Base-by-base conservation (phyloP, 2,888 invertebrate species). In the Melanophora roralis region DNA sequence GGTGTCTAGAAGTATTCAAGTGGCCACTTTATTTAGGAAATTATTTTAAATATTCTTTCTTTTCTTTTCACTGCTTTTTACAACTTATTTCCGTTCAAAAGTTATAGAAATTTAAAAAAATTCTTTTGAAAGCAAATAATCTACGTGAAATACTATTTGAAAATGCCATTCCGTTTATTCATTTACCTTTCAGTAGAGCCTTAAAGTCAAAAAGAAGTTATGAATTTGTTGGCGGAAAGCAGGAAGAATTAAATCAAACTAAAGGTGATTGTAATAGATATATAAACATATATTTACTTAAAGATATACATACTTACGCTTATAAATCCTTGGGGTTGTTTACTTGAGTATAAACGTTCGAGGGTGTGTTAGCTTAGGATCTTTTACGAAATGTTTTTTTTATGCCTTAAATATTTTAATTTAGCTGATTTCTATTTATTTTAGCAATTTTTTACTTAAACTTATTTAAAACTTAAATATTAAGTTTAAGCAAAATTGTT, bases 11-110 rank as follows among this genome's bases (percentile, higher is more conserved):
- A 27, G 64, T 23, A 27, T 51, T 71, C 36, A 69, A 77, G 64
- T 64, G 69, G 57, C 69, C 69, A 77, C 76, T 77, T 64, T 57
- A 68, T 77, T 77, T 57, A 43, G 49, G 43, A 71, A 64, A 71
- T 77, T 57, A 69, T 76, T 77, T 76, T 4, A 68, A 62, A 68
- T 62, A 68, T 40, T 64, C 64, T 68, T 68, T 53, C 21, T 65
- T 21, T 40, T 14, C n/a, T 32, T 34, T 32, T 38, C n/a, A 7
- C 12, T 1, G n/a, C 47, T 40, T 62, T 49, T 12, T 60, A 49
- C 40, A 71, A 51, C 65, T 65, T 65, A 55, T 55, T 76, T 67
- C 14, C 47, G 19, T 62, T 32, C 40, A 21, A 62, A 75, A 43
- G 36, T 38, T 43, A 67, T 9, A 67, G 6, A 43, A 65, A 53